These are phyloP conservation scores for Acleris cristana DNA, from an alignment of 2,888 invertebrate species.

Conservation along the genomic window DNA sequence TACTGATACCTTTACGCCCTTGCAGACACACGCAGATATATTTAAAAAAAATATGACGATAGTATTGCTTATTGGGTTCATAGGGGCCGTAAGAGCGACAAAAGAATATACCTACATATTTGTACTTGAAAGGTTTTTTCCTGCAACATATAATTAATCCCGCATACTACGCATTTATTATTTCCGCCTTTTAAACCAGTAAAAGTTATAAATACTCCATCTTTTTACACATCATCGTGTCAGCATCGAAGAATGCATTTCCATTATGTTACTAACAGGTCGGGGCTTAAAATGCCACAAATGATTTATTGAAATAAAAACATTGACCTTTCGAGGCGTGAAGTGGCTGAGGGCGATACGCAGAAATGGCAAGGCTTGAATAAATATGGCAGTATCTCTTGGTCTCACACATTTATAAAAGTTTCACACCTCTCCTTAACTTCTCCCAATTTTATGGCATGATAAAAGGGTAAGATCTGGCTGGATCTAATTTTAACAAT, in stretches of 20 bases:
- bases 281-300: background rate
- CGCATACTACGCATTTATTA: too few relatives aligned
- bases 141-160: too few relatives aligned
- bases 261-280: background rate
- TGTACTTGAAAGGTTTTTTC: too few relatives aligned
- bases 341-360: slow-evolving; percentile 10
- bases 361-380: slow-evolving; percentile 24
- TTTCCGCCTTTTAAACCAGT: too few relatives aligned
- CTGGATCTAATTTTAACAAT: background rate
- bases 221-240: too few relatives aligned
- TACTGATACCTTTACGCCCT: too few relatives aligned
- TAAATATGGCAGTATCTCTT: background rate
- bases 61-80: too few relatives aligned
- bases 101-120: too few relatives aligned
- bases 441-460: background rate
- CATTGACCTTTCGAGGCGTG: slow-evolving; percentile 30
- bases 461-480: background rate
- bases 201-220: too few relatives aligned
- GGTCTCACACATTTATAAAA: slow-evolving; percentile 5
- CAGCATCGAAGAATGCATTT: background rate
- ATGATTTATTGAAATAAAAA: slow-evolving; percentile 26
- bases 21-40: too few relatives aligned
- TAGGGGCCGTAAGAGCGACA: too few relatives aligned
- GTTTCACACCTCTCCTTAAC: background rate
- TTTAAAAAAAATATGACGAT: too few relatives aligned